Conservation (phyloP, 2,113 vertebrate genomes). For the pig (Sus scrofa) region DNA sequence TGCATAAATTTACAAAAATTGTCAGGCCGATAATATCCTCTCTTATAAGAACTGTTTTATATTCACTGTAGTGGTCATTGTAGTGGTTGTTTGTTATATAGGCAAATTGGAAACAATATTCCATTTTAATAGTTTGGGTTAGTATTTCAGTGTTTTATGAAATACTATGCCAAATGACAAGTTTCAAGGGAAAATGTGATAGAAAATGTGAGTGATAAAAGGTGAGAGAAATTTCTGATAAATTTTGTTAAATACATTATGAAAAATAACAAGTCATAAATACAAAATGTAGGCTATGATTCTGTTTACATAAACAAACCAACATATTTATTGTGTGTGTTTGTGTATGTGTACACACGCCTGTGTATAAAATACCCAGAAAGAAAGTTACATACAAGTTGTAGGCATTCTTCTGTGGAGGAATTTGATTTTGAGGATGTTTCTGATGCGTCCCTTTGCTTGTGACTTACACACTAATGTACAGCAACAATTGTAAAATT, state of each 20-base stretch:
- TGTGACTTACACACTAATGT: background rate
- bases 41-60: background rate
- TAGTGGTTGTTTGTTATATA: background rate
- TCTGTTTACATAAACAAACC: background rate
- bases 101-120: background rate
- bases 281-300: background rate
- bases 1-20: background rate
- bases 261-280: background rate
- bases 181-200: background rate
- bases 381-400: background rate
- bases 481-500: background rate
- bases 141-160: background rate
- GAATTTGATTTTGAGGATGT: background rate
- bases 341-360: background rate
- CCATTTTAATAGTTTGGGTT: background rate
- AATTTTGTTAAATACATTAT: background rate
- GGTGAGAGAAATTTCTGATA: background rate
- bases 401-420: background rate
- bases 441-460: background rate
- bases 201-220: background rate
- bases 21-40: background rate
- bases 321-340: background rate
- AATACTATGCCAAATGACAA: background rate
- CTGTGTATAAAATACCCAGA: background rate
- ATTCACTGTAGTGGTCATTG: background rate